Base-by-base conservation (phyloP, 1,140 invertebrate species). In the Zaprionus lachaisei region DNA sequence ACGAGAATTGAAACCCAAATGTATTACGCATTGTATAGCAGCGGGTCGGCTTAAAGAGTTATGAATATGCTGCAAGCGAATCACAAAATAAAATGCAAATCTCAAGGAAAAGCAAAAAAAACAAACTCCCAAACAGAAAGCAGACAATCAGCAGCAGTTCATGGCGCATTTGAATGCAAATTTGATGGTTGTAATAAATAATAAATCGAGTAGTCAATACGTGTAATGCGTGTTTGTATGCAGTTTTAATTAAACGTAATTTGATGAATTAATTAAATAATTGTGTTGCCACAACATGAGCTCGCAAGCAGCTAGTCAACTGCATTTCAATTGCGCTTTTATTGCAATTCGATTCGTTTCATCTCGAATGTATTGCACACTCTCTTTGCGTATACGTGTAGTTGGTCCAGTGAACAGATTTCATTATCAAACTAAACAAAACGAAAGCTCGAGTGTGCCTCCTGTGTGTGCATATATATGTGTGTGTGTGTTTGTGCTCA, bases 1-100 rank as follows among this genome's bases (percentile, higher is more conserved):
- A 56, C 38, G 34, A 47, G 26, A 70, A 75, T 63, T 75, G 58
- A 63, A 58, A 47, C 24, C 26, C 62, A 75, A 69, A 58, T 49
- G 28, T 63, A 71, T 44, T 71, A 47, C 47, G 17, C 17, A 20
- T 49, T 49, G 20, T 49, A 11, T 15, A n/a, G 41, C 5, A 2
- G 2, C 41, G 41, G 41, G 11, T 12, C 9, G 17, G 17, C 47
- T 55, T 66, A 66, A 66, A 57, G 54, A 56, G 37, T 56, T 56
- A 20, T 22, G 15, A 66, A 14, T 44, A 11, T 12, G 37, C 37
- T 49, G 44, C 17, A 34, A 34, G 31, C 31, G 31, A 11, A 9
- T 34, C 31, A 58, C 57, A 38, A 60, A 60, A 24, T 20, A 26
- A 65, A 38, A 55, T 63, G 61, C 26, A 51, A 63, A 63, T 63